phyloP scores from a whole-genome alignment of 2,113 vertebrate genomes.

The Craseonycteris thonglongyai region DNA sequence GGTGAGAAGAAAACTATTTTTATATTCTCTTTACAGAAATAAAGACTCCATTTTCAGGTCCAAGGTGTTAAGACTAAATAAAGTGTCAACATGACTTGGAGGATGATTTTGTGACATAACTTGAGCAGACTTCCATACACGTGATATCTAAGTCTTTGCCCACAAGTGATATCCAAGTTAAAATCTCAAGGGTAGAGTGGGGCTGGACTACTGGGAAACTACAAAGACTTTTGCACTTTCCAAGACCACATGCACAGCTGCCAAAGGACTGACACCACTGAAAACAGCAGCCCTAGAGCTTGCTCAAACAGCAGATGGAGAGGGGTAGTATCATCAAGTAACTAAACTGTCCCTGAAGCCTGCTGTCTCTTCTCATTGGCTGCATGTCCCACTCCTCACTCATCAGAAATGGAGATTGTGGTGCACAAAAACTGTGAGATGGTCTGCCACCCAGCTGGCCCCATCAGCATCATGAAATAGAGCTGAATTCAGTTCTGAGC shows the following conservation, averaged over 20 bases:
- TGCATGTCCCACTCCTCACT: background rate
- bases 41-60: background rate
- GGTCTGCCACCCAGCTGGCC: slow-evolving; percentile 2
- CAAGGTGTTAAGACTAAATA: background rate
- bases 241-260: background rate
- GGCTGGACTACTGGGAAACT: background rate
- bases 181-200: background rate
- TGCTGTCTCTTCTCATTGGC: background rate
- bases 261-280: background rate
- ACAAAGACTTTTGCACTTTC: background rate
- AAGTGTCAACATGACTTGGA: rapidly evolving
- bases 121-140: rapidly evolving
- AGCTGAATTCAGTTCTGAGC: background rate
- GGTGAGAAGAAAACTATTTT: background rate
- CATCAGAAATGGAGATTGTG: background rate
- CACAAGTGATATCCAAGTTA: background rate
- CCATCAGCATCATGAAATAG: rapidly evolving
- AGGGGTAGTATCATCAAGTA: background rate
- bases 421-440: background rate
- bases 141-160: background rate
- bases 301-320: background rate
- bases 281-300: background rate
- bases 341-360: background rate
- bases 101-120: background rate
- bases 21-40: background rate